These are phyloP conservation scores for Patella vulgata DNA, from an alignment of 1,140 invertebrate genomes.

Conservation along the genomic window DNA sequence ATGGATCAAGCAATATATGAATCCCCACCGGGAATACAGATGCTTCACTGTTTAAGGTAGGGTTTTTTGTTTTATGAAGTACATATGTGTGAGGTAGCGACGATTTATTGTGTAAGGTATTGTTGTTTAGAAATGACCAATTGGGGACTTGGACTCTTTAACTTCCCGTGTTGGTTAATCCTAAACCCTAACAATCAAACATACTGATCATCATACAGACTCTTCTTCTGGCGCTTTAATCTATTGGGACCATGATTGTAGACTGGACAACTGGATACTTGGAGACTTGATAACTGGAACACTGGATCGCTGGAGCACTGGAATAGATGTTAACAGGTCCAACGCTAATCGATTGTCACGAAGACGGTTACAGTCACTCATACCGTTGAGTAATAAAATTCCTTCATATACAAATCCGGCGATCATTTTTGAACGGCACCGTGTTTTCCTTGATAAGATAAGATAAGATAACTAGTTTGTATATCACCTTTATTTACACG, in stretches of 20 bases:
- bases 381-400: neutral
- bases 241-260: too few species aligned
- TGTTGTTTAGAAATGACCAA: neutral
- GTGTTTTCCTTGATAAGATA: neutral
- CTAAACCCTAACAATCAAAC: neutral
- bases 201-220: neutral
- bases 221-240: neutral
- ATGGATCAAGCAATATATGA: constrained; percentile 54
- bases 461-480: neutral
- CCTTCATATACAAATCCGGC: neutral
- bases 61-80: neutral
- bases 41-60: constrained; percentile 49
- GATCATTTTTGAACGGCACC: neutral
- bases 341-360: too few species aligned
- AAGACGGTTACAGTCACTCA: neutral
- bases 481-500: neutral
- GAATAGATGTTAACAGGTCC: too few species aligned
- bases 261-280: too few species aligned
- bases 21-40: constrained; percentile 48
- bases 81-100: neutral
- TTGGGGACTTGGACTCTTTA: too few species aligned
- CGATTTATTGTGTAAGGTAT: neutral
- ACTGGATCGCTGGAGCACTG: too few species aligned
- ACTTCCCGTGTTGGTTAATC: neutral
- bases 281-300: too few species aligned